phyloP scores from a whole-genome alignment of 1,140 invertebrate species.

The Cardiocondyla obscurior region DNA sequence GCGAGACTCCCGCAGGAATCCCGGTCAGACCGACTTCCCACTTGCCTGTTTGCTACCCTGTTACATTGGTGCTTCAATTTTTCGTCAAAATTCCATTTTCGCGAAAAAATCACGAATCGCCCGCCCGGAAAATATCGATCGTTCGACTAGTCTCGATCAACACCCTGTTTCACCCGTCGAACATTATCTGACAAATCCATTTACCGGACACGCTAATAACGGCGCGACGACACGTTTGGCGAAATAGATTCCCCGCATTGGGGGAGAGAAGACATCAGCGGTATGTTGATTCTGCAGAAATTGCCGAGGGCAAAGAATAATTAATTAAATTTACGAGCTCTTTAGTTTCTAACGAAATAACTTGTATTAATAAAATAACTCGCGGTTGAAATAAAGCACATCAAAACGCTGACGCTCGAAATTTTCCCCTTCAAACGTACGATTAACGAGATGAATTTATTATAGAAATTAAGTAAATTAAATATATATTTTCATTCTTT shows the following conservation, averaged over 20 bases:
- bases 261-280: not conserved
- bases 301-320: not conserved
- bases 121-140: not conserved
- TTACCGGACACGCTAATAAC: not conserved
- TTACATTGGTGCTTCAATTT: constrained; percentile 73
- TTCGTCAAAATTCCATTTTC: constrained; percentile 76
- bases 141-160: not conserved
- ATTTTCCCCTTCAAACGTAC: not conserved
- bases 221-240: not conserved
- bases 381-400: not conserved
- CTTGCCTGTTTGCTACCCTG: constrained; percentile 71
- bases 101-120: constrained; percentile 49
- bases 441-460: not conserved
- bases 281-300: not conserved
- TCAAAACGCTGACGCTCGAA: not conserved
- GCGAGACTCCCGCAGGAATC: constrained; percentile 64
- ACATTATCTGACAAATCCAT: not conserved
- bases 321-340: constrained; percentile 1
- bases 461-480: not conserved
- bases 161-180: not conserved
- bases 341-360: not conserved
- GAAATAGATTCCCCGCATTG: not conserved
- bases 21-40: constrained; percentile 35
- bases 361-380: constrained; percentile 11
- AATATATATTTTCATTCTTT: not conserved